Evolutionary conservation across 2,797 vertebrate species (phyloP), one percentile per base, ranked within the genome.

Genomic region (Liparis tanakae): DNA sequence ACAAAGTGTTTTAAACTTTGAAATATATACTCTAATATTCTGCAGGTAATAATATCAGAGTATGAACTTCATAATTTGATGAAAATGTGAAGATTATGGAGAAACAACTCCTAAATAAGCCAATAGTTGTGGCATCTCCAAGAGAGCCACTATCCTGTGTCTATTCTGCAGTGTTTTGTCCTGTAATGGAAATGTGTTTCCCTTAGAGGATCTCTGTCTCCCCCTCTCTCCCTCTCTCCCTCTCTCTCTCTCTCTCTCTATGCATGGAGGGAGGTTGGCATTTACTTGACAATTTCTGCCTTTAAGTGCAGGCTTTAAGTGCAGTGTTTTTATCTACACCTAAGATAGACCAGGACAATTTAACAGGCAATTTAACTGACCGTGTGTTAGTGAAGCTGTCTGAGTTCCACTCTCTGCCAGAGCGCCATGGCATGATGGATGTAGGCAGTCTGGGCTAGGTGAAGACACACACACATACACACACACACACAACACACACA

Each of bases 331-430:
- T 91, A 93, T 93, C 90, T 90, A 92, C 89, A 94, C 90, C 92
- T 92, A 92, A 93, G 91, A 93, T 92, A 92, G 83, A 90, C 86
- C 82, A 85, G 87, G 89, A 91, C 92, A 92, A 93, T 94, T 94
- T 94, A 93, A 93, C 93, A 94, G 92, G 90, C 89, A 92, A 94
- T 94, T 93, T 93, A 93, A 93, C 92, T 89, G 90, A 88, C 90
- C 87, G 92, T 92, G 89, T 90, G 90, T 93, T 92, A 91, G 90
- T 91, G 92, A 91, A 91, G 92, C 91, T 92, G 92, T 93, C 91
- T 93, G 91, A 87, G 86, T 84, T 89, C 83, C 83, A 88, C 87
- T 89, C 92, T 88, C 88, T 93, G 90, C 86, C 91, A 93, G 87
- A 89, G 78, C 73, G 62, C 80, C 90, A 83, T 86, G 87, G 87